A percentile compares a stretch with the other conserved stretches of the same genome.
Evolutionary conservation across 2,797 vertebrate species (phyloP).

Genomic region (Bradypodion pumilum): DNA sequence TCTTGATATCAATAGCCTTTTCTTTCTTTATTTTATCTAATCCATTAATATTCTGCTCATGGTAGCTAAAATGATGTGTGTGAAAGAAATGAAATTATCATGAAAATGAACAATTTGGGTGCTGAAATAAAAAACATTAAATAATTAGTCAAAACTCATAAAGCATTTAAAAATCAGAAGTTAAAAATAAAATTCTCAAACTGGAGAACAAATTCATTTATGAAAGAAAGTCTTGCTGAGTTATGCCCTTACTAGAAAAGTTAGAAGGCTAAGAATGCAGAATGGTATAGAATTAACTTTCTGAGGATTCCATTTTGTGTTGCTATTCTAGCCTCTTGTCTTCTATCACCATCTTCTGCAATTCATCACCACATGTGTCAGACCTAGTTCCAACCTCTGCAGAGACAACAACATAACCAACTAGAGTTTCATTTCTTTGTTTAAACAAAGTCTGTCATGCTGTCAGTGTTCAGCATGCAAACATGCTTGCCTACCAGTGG

Average conservation of each 20-base stretch:
- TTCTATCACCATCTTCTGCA: slow-evolving; percentile 63
- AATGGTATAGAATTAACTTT: slow-evolving; percentile 56
- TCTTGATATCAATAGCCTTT: too few relatives aligned
- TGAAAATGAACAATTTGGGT: too few relatives aligned
- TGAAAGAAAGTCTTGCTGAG: too few relatives aligned
- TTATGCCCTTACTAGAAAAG: slow-evolving; percentile 43
- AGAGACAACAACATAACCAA: slow-evolving; percentile 56
- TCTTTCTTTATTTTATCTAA: too few relatives aligned
- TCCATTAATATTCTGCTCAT: too few relatives aligned
- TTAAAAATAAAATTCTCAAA: too few relatives aligned
- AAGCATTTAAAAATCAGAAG: too few relatives aligned
- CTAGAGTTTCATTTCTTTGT: slow-evolving; percentile 65
- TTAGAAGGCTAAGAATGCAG: slow-evolving; percentile 43
- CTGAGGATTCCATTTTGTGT: slow-evolving; percentile 62
- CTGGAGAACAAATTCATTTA: too few relatives aligned
- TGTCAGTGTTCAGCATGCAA: slow-evolving; percentile 58
- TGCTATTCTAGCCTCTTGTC: slow-evolving; percentile 68
- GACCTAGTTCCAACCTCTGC: slow-evolving; percentile 69
- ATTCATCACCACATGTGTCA: slow-evolving; percentile 70
- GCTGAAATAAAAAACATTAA: too few relatives aligned
- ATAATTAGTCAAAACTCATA: too few relatives aligned
- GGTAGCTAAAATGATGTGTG: too few relatives aligned
- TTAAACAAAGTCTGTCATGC: slow-evolving; percentile 70
- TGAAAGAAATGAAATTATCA: neutral
- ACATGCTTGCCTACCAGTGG: slow-evolving; percentile 72